Evolutionary conservation across 2,888 invertebrate species (phyloP).

Genomic region (Eretmocerus hayati): DNA sequence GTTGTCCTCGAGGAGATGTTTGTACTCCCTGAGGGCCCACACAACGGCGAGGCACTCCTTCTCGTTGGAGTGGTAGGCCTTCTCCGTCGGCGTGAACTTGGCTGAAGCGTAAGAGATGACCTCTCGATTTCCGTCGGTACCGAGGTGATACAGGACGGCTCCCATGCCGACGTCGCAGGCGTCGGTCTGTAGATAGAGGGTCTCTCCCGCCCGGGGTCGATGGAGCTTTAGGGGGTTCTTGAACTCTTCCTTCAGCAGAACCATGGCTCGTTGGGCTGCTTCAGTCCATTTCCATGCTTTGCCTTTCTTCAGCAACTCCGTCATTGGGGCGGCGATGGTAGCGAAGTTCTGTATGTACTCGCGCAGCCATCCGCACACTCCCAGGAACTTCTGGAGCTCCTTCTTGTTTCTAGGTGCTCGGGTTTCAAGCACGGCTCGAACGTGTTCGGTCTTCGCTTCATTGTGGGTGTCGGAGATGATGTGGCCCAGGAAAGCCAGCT

Average conservation of each 20-base stretch:
- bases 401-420: not conserved
- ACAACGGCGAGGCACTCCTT: conserved; percentile 16
- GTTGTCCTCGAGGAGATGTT: conserved; percentile 13
- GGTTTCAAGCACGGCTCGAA: conserved; percentile 1
- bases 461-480: not conserved
- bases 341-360: conserved; percentile 8
- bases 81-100: conserved; percentile 14
- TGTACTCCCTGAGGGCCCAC: conserved; percentile 9
- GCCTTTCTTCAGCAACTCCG: not conserved
- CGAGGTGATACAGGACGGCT: conserved; percentile 13
- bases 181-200: conserved; percentile 11
- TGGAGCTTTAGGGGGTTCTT: not conserved
- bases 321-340: conserved; percentile 2
- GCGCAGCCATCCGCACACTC: conserved; percentile 10
- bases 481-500: conserved; percentile 8
- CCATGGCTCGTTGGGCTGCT: not conserved
- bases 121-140: not conserved
- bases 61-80: conserved; percentile 17
- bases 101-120: conserved; percentile 17
- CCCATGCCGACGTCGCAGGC: conserved; percentile 13
- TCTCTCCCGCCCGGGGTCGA: not conserved
- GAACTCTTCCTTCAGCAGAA: not conserved
- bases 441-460: conserved; percentile 3
- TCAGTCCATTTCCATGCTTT: conserved; percentile 1
- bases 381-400: conserved; percentile 7